Evolutionary conservation across 2,113 vertebrate genomes (phyloP), one percentile per base, ranked within the genome.

Genomic region (Perognathus longimembris): DNA sequence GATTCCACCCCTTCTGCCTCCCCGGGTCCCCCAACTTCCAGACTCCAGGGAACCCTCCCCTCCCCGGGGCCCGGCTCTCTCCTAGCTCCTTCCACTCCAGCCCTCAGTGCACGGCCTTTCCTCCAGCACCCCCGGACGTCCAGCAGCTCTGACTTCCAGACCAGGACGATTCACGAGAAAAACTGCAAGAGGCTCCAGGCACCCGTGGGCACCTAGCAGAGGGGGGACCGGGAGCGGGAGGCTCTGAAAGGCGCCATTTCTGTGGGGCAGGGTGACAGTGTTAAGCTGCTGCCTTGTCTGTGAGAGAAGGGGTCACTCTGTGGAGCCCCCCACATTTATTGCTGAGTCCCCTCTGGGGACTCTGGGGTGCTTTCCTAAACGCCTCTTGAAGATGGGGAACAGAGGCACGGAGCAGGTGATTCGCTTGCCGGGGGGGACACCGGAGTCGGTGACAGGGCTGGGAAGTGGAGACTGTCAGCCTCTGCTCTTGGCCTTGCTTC

Each of bases 121-220:
- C 5, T n/a, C 3, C 2, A 0, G 18, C 15, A 11, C 5, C 4
- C 5, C 0, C 0, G 10, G 50, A 76, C 14, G 15, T 24, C 7
- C 11, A 75, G 57, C 30, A 20, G 18, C 50, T 18, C 67, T 4
- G 2, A 45, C 69, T 70, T 20, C 84, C 34, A 1, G 20, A 38
- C n/a, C n/a, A n/a, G n/a, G n/a, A 36, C 75, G 61, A 30, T 14
- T 32, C 64, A 42, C 34, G 6, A 67, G 69, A 9, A n/a, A 90
- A 54, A 14, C 1, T 1, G 57, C 66, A 40, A 34, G 18, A 0
- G 34, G 20, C 63, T 34, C 34, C 21, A 2, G 50, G 50, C 50
- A 45, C 45, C 45, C 12, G 45, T 18, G 17, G 2, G 50, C 14
- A 15, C 17, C 50, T 4, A 18, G 70, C 20, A 38, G 36, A 73